Conservation (phyloP, 2,113 vertebrate species). For the Grallaria varia region DNA sequence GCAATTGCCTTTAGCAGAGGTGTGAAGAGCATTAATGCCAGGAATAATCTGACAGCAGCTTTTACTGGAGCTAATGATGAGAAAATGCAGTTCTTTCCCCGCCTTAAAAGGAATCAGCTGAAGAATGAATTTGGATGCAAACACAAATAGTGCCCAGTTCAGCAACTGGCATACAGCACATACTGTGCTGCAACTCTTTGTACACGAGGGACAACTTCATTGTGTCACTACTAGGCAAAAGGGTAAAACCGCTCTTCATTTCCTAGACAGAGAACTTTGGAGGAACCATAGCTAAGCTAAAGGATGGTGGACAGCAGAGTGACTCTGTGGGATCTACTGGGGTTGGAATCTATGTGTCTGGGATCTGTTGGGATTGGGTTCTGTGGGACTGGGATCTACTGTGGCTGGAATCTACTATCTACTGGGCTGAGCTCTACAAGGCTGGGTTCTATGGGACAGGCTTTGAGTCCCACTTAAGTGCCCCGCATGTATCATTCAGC, state of each 20-base stretch:
- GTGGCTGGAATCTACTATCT: no score
- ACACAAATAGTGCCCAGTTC: background rate
- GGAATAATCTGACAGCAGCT: background rate
- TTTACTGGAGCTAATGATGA: background rate
- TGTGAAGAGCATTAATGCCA: background rate
- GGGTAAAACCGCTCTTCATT: background rate
- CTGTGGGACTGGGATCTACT: no score
- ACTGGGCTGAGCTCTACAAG: no score
- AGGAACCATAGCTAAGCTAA: background rate
- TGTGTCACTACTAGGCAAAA: background rate
- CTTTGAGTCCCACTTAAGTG: background rate
- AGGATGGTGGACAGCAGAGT: background rate
- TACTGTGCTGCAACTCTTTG: background rate
- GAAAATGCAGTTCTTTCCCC: background rate
- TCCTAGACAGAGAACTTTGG: background rate
- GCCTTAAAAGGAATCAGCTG: background rate
- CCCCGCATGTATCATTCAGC: background rate
- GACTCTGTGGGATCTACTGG: accelerated
- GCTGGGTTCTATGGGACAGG: background rate
- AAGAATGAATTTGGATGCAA: background rate
- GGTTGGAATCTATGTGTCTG: background rate
- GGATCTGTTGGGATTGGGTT: no score
- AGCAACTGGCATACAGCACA: background rate
- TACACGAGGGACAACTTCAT: no score
- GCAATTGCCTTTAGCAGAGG: background rate